Percentiles rank a stretch among this genome's conserved stretches.
Conservation (phyloP, 2,113 vertebrate species). For the Upupa epops region DNA sequence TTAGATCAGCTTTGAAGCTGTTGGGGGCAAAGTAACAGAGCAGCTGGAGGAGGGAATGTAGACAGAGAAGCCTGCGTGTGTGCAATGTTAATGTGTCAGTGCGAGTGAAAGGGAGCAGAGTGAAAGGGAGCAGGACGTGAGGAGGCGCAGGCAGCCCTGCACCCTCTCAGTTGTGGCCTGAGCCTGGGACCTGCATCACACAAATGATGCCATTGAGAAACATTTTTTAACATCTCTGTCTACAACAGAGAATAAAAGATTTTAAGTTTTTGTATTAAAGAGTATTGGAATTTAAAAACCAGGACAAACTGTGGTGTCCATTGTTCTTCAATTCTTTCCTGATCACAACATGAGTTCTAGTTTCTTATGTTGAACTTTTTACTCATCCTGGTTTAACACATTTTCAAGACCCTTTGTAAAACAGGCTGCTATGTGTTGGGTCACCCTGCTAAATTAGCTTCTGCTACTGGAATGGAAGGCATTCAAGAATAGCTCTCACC, state of each 20-base stretch:
- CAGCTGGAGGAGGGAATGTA: constrained; percentile 35
- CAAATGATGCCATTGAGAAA: background rate
- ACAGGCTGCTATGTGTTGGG: background rate
- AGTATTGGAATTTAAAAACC: background rate
- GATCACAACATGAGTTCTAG: background rate
- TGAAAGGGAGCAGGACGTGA: background rate
- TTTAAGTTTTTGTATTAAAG: background rate
- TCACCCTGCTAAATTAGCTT: background rate
- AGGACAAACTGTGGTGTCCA: background rate
- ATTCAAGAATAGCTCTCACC: constrained; percentile 3
- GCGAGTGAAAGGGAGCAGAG: background rate
- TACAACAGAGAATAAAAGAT: background rate
- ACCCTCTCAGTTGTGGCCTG: background rate
- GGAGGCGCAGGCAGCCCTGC: background rate
- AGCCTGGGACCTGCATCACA: background rate
- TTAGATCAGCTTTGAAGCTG: constrained; percentile 57
- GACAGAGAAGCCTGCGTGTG: background rate
- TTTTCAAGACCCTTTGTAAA: background rate
- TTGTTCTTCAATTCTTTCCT: background rate
- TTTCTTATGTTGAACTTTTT: background rate
- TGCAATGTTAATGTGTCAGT: background rate
- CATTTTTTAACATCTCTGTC: background rate
- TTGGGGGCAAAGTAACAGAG: constrained; percentile 44
- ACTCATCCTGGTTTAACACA: background rate
- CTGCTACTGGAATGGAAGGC: background rate